phyloP scores from a whole-genome alignment of 1,140 invertebrate species.

The Apis florea region DNA sequence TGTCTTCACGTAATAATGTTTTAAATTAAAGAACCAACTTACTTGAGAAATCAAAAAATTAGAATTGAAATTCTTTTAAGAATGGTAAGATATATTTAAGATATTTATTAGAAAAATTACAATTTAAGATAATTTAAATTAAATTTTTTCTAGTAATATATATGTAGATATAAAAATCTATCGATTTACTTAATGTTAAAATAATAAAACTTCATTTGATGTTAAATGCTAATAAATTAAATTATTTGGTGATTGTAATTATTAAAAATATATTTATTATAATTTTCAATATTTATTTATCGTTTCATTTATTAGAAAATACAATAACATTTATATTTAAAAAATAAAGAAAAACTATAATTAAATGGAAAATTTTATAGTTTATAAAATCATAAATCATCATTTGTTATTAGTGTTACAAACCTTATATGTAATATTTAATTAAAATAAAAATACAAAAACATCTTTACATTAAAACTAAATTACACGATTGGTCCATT shows the following conservation, averaged over 20 bases:
- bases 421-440: no score
- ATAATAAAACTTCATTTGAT: not conserved
- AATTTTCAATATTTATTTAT: not conserved
- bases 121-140: not conserved
- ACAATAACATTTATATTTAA: not conserved
- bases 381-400: not conserved
- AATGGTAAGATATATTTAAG: not conserved
- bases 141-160: not conserved
- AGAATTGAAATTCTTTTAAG: not conserved
- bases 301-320: not conserved
- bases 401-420: not conserved
- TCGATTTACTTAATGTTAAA: not conserved
- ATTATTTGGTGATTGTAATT: no score
- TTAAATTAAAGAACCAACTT: not conserved
- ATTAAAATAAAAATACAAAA: not conserved
- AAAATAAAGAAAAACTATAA: not conserved
- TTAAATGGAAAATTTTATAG: not conserved
- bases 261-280: not conserved
- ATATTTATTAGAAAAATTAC: not conserved
- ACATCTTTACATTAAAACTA: not conserved
- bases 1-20: not conserved
- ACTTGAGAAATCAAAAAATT: not conserved
- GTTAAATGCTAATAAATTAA: not conserved
- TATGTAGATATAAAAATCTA: not conserved
- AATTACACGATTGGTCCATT: conserved; percentile 15